Evolutionary conservation across 2,797 vertebrate genomes (phyloP).

Genomic region (Microctenopoma stevenorrisi): DNA sequence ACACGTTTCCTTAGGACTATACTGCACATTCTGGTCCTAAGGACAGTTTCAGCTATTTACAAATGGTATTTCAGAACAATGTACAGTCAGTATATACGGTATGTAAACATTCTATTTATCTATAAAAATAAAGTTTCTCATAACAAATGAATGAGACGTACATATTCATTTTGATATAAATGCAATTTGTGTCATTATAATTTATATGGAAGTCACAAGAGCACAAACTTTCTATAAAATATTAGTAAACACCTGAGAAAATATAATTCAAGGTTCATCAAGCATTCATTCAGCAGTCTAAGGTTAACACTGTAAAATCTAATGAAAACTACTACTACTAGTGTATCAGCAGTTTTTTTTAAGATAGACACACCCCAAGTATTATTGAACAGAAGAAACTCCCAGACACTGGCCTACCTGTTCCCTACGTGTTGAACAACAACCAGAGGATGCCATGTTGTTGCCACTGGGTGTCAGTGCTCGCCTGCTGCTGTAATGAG

Average conservation of each 20-base stretch:
- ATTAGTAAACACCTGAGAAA: background rate
- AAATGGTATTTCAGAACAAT: background rate
- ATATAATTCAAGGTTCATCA: background rate
- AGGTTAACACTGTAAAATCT: background rate
- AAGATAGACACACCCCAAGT: background rate
- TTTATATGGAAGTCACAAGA: no score
- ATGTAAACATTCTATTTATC: background rate
- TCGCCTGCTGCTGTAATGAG: conserved; percentile 29
- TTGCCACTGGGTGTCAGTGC: conserved; percentile 67
- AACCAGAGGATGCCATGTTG: background rate
- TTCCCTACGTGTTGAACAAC: background rate
- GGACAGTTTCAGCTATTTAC: background rate
- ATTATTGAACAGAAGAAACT: background rate
- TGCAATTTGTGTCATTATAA: no score
- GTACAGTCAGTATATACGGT: no score
- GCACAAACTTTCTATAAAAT: background rate
- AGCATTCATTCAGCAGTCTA: no score
- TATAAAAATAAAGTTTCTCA: background rate
- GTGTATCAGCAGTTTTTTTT: background rate
- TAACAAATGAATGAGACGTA: background rate
- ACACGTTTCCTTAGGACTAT: no score
- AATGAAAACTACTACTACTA: background rate
- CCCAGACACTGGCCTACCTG: background rate
- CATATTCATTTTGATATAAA: no score
- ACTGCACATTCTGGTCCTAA: background rate